Evolutionary conservation across 2,888 invertebrate genomes (phyloP).

Genomic region (Drosophila multiciliata): DNA sequence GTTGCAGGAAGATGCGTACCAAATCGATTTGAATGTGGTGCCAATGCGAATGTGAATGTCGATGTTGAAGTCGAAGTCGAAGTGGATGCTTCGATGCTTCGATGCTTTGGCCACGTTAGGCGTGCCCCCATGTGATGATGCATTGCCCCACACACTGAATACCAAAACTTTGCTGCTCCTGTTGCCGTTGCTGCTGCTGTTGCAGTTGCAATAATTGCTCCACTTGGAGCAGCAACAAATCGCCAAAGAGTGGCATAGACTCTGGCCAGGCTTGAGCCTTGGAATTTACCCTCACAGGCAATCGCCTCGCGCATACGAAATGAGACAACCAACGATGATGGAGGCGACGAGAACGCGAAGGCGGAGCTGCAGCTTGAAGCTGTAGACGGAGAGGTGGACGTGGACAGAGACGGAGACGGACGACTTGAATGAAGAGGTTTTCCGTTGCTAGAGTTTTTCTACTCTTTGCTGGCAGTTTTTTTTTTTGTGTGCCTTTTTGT

Average conservation of each 20-base stretch:
- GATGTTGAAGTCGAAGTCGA: constrained; percentile 33
- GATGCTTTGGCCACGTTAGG: constrained; percentile 18
- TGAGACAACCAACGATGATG: constrained; percentile 66
- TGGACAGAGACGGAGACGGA: constrained; percentile 35
- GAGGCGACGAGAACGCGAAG: constrained; percentile 31
- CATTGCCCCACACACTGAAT: constrained; percentile 50
- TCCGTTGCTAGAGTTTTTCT: constrained; percentile 69
- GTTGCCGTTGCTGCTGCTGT: constrained; percentile 36
- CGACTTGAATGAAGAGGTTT: constrained; percentile 79
- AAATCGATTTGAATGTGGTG: constrained; percentile 78
- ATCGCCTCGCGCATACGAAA: constrained; percentile 75
- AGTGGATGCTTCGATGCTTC: constrained; percentile 3
- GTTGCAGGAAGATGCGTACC: constrained; percentile 81
- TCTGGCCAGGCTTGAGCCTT: constrained; percentile 37
- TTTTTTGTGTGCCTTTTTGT: constrained; percentile 29
- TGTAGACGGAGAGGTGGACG: constrained; percentile 35
- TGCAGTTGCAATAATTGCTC: constrained; percentile 77
- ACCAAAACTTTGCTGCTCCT: constrained; percentile 43
- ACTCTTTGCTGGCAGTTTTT: constrained; percentile 19
- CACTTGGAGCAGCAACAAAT: constrained; percentile 73
- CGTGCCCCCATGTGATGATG: constrained; percentile 61
- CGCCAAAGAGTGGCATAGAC: constrained; percentile 41
- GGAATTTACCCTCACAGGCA: constrained; percentile 52
- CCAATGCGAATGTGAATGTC: constrained; percentile 40
- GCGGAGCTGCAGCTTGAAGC: constrained; percentile 14